Percentiles rank a stretch among this genome's conserved stretches.
Conservation (phyloP, 2,113 vertebrate species). For the Sapayoa aenigma region DNA sequence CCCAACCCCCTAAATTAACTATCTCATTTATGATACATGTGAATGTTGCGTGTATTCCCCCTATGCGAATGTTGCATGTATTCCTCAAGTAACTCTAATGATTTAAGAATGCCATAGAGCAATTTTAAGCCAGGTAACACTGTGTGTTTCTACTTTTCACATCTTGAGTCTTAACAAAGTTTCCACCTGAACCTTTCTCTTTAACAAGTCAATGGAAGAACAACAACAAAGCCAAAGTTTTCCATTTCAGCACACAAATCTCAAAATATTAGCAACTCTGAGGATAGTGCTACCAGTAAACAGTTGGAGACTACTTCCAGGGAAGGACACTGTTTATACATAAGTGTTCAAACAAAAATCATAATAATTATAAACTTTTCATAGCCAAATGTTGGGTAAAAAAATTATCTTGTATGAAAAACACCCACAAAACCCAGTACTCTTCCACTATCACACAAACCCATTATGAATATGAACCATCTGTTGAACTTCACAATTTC, state of each 20-base stretch:
- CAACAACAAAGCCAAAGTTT: not conserved
- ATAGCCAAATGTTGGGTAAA: not conserved
- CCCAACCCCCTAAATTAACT: not conserved
- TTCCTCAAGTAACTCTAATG: not conserved
- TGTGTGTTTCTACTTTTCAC: not conserved
- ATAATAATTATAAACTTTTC: not conserved
- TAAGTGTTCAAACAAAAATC: not conserved
- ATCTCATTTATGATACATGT: not conserved
- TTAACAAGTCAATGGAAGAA: not conserved
- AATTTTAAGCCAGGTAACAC: not conserved
- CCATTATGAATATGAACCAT: not conserved
- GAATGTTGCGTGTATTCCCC: not conserved
- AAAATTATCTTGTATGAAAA: not conserved
- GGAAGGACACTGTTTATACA: not conserved
- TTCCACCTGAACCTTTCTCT: not conserved
- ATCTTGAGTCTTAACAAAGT: not conserved
- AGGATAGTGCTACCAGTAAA: not conserved
- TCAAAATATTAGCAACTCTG: not conserved
- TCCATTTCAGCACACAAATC: not conserved
- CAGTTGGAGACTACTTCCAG: not conserved
- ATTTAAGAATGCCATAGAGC: not conserved
- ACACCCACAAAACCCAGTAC: not conserved
- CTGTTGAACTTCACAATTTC: not conserved
- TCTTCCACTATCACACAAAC: not conserved
- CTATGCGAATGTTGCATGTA: not conserved